These are phyloP conservation scores for Trinectes maculatus DNA, from an alignment of 2,113 vertebrate genomes.

Conservation along the genomic window DNA sequence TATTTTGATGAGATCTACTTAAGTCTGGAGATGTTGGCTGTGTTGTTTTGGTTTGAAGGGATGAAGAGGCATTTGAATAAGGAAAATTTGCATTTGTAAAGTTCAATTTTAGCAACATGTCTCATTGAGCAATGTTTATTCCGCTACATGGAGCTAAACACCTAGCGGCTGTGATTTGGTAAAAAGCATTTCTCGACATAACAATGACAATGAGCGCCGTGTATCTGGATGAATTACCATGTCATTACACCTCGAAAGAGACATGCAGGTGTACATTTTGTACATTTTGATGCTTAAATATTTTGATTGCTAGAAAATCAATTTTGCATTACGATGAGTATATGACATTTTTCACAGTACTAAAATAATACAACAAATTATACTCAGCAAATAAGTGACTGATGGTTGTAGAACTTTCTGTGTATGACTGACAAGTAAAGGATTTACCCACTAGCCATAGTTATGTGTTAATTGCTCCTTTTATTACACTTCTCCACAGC, in stretches of 20 bases:
- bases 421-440: background rate
- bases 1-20: too few species aligned
- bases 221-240: background rate
- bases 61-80: background rate
- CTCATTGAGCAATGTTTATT: background rate
- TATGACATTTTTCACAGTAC: too few species aligned
- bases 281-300: constrained; percentile 2
- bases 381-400: constrained; percentile 16
- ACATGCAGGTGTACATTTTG: background rate
- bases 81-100: background rate
- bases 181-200: background rate
- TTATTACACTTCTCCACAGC: constrained; percentile 7
- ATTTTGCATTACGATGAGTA: constrained; percentile 12
- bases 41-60: background rate
- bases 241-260: background rate
- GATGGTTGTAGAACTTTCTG: constrained; percentile 28
- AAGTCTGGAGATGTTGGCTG: too few species aligned
- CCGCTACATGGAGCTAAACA: background rate
- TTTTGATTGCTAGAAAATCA: background rate
- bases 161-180: background rate
- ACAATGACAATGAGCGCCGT: background rate
- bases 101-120: background rate
- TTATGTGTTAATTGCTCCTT: background rate
- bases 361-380: too few species aligned
- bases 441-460: background rate